Evolutionary conservation across 2,888 invertebrate species (phyloP).

Genomic region (Microdon myrmicae): DNA sequence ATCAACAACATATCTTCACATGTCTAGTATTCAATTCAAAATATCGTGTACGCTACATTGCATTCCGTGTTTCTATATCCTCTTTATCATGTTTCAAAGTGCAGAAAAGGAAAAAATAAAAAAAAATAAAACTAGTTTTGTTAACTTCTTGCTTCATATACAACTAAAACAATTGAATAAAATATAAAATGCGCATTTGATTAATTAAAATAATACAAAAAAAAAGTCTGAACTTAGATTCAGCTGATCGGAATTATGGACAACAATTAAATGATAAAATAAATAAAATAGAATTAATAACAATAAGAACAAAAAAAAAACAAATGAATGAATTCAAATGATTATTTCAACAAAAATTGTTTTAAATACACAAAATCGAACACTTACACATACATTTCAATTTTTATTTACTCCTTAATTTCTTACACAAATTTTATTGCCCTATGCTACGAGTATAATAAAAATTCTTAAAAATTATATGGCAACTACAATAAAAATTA

Average conservation of each 20-base stretch:
- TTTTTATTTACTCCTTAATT: constrained; percentile 7
- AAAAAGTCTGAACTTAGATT: constrained; percentile 15
- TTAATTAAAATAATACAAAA: constrained; percentile 1
- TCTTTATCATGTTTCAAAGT: constrained; percentile 31
- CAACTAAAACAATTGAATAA: constrained; percentile 48
- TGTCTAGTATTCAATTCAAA: too few species aligned
- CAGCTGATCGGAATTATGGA: constrained; percentile 33
- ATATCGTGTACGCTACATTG: too few species aligned
- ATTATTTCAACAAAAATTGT: constrained; percentile 16
- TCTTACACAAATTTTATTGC: constrained; percentile 25
- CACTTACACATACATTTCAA: constrained; percentile 22
- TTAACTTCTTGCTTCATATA: constrained; percentile 15
- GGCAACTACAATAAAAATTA: constrained; percentile 22
- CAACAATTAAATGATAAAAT: constrained; percentile 2
- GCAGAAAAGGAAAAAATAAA: constrained; percentile 17
- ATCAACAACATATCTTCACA: too few species aligned
- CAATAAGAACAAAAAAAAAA: constrained; percentile 20
- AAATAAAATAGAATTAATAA: constrained; percentile 23
- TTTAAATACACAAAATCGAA: constrained; percentile 23
- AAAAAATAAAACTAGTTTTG: constrained; percentile 9
- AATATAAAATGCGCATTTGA: constrained; percentile 14
- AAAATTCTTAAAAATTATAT: constrained; percentile 30
- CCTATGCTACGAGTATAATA: background rate
- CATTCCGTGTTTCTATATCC: too few species aligned
- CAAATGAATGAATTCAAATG: too few species aligned